Evolutionary conservation across 92 coral and sea anemone genomes (phyloP), one percentile per base, ranked within the genome.

Genomic region (Pocillopora meandrina): DNA sequence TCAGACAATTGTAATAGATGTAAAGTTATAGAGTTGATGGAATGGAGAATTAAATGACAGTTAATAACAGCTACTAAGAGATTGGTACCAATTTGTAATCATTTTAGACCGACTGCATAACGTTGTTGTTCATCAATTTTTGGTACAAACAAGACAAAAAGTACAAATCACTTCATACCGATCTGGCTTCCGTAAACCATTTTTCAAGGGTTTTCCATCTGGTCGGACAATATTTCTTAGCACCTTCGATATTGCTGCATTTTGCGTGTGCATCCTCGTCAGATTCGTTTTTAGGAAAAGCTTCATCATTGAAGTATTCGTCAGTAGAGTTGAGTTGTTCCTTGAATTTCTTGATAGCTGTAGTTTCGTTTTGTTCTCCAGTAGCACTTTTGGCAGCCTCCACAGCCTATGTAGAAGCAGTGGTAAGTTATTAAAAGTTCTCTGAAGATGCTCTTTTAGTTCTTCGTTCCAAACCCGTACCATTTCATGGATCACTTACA

Each of bases 151-250:
- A 42, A 42, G 8, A 12, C 0, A 72, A 15, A 17, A 19, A 10
- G 14, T 21, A 65, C 26, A 13, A 65, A 42, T n/a, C 10, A 65
- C 2, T 15, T 23, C 93, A 65, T 77, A 93, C 98, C 95, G 61
- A 88, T 85, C 98, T 90, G 9, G 98, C 83, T 47, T 87, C 95
- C 18, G 85, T 80, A 77, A 92, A 95, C 98, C 98, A 95, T 21
- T 80, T 88, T 84, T 84, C 87, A 59, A 95, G 57, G 12, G 94
- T 91, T 65, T 88, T 88, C 98, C 98, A 95, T 71, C 98, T 82
- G 56, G 52, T 85, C 23, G 98, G 98, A 52, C 98, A 95, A 58
- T 93, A 85, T 74, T 87, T 95, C 90, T 91, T 86, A 19, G 98
- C 98, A n/a, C 84, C 94, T 23, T 89, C 82, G 21, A 82, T 26